A percentile compares a stretch with the other conserved stretches of the same genome.
Conservation (phyloP, 2,113 vertebrate genomes). For the Salminus brasiliensis region DNA sequence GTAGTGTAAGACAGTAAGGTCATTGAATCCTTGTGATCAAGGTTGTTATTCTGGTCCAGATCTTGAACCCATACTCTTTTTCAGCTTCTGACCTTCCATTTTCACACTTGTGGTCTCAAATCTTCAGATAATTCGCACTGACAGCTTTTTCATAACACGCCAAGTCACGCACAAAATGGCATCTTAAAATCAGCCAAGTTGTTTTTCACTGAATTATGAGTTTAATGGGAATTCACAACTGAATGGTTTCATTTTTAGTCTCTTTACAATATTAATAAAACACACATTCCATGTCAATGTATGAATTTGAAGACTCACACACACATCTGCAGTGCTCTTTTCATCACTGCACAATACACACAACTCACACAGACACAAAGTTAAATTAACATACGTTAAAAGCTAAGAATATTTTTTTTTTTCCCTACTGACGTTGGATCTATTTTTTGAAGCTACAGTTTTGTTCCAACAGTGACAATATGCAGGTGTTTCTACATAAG, state of each 20-base stretch:
- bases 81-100: not conserved
- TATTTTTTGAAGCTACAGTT: too few relatives aligned
- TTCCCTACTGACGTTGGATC: too few relatives aligned
- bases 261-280: not conserved
- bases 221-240: not conserved
- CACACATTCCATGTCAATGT: not conserved
- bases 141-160: not conserved
- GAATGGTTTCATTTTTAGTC: constrained; percentile 7
- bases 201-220: not conserved
- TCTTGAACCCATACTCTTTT: not conserved
- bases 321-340: too few relatives aligned
- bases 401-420: too few relatives aligned
- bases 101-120: not conserved
- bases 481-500: too few relatives aligned
- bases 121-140: constrained; percentile 2
- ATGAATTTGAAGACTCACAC: not conserved
- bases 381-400: not conserved
- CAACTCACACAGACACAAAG: not conserved
- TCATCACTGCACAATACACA: too few relatives aligned
- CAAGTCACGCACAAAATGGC: not conserved
- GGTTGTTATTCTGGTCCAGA: not conserved
- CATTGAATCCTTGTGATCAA: too few relatives aligned
- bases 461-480: too few relatives aligned
- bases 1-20: too few relatives aligned
- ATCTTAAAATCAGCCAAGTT: not conserved